Evolutionary conservation across 2,113 vertebrate species (phyloP).

Genomic region (Barbus barbus): DNA sequence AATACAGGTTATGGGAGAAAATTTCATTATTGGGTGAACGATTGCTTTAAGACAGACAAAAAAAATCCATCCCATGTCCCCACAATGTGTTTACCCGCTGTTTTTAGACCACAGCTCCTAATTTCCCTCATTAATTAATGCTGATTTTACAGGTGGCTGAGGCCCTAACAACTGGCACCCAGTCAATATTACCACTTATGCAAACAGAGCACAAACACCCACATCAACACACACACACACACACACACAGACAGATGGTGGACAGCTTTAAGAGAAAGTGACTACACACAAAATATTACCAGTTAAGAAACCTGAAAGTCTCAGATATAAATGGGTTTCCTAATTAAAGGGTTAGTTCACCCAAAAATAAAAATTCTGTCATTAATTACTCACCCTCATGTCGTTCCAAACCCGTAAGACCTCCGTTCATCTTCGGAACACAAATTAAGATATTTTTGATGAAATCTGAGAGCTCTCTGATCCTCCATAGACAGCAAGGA

Average conservation of each 20-base stretch:
- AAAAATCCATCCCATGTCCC: not conserved
- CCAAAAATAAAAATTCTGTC: too few relatives aligned
- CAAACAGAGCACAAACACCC: not conserved
- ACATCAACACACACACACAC: too few relatives aligned
- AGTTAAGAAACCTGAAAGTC: not conserved
- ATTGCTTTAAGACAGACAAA: not conserved
- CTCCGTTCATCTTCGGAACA: too few relatives aligned
- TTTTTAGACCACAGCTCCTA: not conserved
- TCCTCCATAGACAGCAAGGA: too few relatives aligned
- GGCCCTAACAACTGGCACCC: not conserved
- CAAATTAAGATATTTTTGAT: too few relatives aligned
- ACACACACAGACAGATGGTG: not conserved
- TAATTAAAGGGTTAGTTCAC: too few relatives aligned
- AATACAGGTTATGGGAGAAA: not conserved
- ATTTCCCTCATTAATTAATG: conserved; percentile 35
- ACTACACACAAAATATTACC: not conserved
- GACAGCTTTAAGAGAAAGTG: not conserved
- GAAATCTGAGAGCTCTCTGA: too few relatives aligned
- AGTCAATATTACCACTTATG: conserved; percentile 14
- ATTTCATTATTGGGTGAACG: not conserved
- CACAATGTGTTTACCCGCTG: conserved; percentile 1
- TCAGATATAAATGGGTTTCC: not conserved
- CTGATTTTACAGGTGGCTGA: conserved; percentile 9
- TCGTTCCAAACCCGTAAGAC: too few relatives aligned
- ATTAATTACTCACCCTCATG: too few relatives aligned